A percentile compares a stretch with the other conserved stretches of the same genome.
Conservation (phyloP, 2,888 invertebrate species). For the Agrotis exclamationis region DNA sequence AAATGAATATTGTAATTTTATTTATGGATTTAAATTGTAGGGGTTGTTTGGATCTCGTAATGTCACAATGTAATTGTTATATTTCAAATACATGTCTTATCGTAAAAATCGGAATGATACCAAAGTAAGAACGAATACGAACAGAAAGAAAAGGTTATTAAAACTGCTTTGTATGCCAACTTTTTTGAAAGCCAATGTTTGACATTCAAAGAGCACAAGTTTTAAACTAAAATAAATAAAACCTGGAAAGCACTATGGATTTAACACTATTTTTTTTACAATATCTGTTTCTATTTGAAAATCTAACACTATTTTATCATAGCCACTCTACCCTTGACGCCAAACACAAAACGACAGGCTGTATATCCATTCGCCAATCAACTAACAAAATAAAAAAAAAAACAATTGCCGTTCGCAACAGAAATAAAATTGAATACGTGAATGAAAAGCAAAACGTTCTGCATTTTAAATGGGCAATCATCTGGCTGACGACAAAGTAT, state of each 20-base stretch:
- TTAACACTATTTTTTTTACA: background rate
- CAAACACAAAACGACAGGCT: constrained; percentile 14
- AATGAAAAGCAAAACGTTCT: constrained; percentile 31
- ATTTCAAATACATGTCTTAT: background rate
- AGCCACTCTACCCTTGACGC: background rate
- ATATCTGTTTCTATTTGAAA: background rate
- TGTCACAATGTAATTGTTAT: background rate
- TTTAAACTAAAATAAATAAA: background rate
- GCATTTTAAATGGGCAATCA: constrained; percentile 42
- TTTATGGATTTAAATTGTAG: constrained; percentile 13
- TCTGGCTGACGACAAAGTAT: background rate
- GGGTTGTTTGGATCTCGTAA: background rate
- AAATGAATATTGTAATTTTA: constrained; percentile 27
- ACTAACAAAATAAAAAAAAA: constrained; percentile 34
- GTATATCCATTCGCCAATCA: constrained; percentile 28
- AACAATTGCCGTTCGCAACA: constrained; percentile 39
- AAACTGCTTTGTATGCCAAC: too few relatives aligned
- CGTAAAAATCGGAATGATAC: too few relatives aligned
- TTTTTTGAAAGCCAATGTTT: too few relatives aligned
- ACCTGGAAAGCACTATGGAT: background rate
- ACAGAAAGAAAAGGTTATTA: too few relatives aligned
- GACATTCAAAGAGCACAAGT: background rate
- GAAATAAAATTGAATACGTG: constrained; percentile 27
- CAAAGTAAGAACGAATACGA: too few relatives aligned
- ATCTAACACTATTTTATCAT: background rate